A percentile compares a stretch with the other conserved stretches of the same genome.
phyloP scores from a whole-genome alignment of 1,140 invertebrate species.

The Formica selysi region DNA sequence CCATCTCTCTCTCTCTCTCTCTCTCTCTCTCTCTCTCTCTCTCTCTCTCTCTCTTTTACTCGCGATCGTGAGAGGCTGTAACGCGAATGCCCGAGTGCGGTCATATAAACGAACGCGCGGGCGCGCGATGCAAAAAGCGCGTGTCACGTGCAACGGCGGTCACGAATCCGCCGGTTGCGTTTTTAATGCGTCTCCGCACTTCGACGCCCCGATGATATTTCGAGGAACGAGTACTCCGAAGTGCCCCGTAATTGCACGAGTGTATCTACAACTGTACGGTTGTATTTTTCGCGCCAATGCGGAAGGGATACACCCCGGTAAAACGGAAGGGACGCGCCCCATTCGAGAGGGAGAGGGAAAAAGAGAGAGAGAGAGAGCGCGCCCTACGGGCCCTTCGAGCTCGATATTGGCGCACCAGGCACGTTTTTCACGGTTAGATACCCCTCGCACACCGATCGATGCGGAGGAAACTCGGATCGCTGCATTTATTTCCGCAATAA shows the following conservation, averaged over 20 bases:
- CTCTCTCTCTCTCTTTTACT: not conserved
- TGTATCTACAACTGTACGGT: conserved; percentile 13
- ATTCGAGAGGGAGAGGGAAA: conserved; percentile 20
- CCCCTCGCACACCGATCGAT: conserved; percentile 60
- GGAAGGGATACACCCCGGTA: conserved; percentile 59
- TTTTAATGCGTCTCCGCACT: conserved; percentile 36
- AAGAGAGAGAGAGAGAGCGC: conserved; percentile 19
- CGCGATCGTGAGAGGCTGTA: conserved; percentile 4
- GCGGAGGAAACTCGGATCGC: conserved; percentile 62
- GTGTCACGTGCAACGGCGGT: conserved; percentile 25
- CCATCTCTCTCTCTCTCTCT: not conserved
- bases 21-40: not conserved
- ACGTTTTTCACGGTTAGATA: conserved; percentile 70
- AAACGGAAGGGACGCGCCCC: conserved; percentile 66
- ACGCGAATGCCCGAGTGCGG: conserved; percentile 29
- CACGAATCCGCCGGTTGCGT: conserved; percentile 24
- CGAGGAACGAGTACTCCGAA: not conserved
- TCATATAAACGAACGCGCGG: conserved; percentile 37
- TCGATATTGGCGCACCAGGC: conserved; percentile 59
- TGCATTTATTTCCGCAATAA: conserved; percentile 62
- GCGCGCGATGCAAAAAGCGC: conserved; percentile 33
- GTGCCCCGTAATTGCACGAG: conserved; percentile 48
- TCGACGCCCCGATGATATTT: conserved; percentile 36
- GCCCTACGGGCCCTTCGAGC: conserved; percentile 47
- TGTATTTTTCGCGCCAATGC: conserved; percentile 60